These are phyloP conservation scores for Ptycholaimellus sp. DNA, from an alignment of 2,888 invertebrate genomes.

Conservation along the genomic window DNA sequence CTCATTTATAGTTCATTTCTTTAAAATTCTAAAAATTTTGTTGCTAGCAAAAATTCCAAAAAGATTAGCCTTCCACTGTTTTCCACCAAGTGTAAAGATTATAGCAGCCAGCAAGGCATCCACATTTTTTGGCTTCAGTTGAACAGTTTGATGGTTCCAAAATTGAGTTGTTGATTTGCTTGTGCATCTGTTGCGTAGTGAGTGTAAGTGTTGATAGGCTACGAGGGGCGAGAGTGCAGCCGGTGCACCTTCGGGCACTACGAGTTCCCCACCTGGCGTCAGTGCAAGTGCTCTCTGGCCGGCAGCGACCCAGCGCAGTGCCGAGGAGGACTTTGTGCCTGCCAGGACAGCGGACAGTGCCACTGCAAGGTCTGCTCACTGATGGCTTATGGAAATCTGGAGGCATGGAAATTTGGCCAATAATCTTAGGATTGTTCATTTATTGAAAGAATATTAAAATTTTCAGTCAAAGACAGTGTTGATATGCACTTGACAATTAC, in stretches of 20 bases:
- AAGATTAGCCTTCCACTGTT: too few relatives aligned
- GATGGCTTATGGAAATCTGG: conserved; percentile 54
- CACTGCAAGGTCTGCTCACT: conserved; percentile 56
- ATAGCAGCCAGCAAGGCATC: too few relatives aligned
- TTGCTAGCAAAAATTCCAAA: neutral
- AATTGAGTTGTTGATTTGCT: too few relatives aligned
- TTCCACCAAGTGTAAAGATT: too few relatives aligned
- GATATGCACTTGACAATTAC: neutral
- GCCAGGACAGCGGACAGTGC: conserved; percentile 51
- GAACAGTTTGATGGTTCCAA: too few relatives aligned
- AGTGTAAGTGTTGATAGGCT: too few relatives aligned
- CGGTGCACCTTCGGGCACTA: conserved; percentile 28
- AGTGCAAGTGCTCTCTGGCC: conserved; percentile 26
- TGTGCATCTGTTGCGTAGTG: too few relatives aligned
- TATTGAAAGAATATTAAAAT: neutral
- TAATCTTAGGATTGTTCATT: too few relatives aligned
- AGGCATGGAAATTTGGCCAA: too few relatives aligned
- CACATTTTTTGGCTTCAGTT: too few relatives aligned
- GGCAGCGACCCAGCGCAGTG: conserved; percentile 27
- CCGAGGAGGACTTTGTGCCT: conserved; percentile 38
- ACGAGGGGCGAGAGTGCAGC: conserved; percentile 27
- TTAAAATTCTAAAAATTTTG: too few relatives aligned
- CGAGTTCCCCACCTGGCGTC: conserved; percentile 28
- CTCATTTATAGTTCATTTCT: neutral
- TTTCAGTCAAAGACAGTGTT: neutral